Conservation (phyloP, 2,797 vertebrate genomes). For the Tamandua tetradactyla region DNA sequence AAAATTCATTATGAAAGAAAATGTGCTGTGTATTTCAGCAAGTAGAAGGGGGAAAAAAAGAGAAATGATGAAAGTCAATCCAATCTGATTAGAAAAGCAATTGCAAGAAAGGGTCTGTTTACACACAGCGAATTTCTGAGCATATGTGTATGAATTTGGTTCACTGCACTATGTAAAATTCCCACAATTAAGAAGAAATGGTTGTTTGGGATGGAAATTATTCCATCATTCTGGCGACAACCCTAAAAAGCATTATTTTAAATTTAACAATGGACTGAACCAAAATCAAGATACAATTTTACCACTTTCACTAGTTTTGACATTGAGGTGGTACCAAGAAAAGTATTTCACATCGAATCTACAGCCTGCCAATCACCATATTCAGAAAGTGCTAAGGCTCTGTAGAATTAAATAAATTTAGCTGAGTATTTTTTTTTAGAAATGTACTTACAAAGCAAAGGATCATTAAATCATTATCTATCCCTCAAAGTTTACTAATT, state of each 20-base stretch:
- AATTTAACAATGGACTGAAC: background rate
- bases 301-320: background rate
- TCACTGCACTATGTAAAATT: background rate
- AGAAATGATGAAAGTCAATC: background rate
- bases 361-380: background rate
- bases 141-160: background rate
- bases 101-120: background rate
- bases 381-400: background rate
- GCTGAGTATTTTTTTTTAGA: background rate
- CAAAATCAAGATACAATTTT: background rate
- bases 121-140: background rate
- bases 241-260: background rate
- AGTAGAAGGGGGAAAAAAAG: background rate
- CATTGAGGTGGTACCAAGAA: background rate
- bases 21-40: background rate
- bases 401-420: slow-evolving; percentile 29
- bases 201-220: background rate
- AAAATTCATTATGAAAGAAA: background rate
- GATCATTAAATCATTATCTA: slow-evolving; percentile 45
- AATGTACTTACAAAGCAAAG: background rate
- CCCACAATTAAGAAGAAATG: background rate
- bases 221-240: background rate
- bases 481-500: slow-evolving; percentile 12
- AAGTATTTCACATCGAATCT: background rate
- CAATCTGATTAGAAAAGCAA: background rate